Evolutionary conservation across 2,888 invertebrate species (phyloP).

Genomic region (Gastrophysa polygoni): DNA sequence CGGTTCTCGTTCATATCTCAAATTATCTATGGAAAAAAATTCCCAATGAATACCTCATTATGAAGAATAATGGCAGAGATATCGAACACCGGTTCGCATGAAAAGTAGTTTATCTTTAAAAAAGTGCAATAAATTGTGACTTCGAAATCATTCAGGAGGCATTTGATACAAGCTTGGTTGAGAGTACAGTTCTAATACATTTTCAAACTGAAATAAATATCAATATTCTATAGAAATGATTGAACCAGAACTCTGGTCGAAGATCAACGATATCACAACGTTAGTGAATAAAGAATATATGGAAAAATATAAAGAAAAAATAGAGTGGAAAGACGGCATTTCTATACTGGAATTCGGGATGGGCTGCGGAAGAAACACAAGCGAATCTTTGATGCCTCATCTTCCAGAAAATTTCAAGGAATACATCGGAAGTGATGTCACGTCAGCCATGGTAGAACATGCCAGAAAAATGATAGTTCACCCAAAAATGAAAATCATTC

Average conservation of each 20-base stretch:
- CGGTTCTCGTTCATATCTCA: too few species aligned
- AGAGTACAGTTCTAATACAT: too few species aligned
- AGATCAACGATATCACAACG: constrained; percentile 3
- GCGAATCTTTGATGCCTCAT: constrained; percentile 10
- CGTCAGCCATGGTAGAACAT: constrained; percentile 19
- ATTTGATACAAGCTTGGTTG: too few species aligned
- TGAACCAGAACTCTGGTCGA: constrained; percentile 24
- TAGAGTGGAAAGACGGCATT: constrained; percentile 53
- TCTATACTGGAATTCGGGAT: constrained; percentile 73
- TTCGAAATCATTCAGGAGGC: too few species aligned
- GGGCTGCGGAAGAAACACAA: constrained; percentile 74
- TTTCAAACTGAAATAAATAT: too few species aligned
- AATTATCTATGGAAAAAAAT: too few species aligned
- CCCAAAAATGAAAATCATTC: constrained; percentile 14
- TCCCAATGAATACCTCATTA: too few species aligned
- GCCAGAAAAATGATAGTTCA: neutral
- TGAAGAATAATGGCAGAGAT: too few species aligned
- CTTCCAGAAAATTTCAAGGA: constrained; percentile 20
- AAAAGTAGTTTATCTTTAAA: too few species aligned
- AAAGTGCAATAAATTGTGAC: too few species aligned
- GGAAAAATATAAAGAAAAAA: constrained; percentile 63
- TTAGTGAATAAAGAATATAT: constrained; percentile 46
- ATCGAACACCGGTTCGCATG: too few species aligned
- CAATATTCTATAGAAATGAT: constrained; percentile 3
- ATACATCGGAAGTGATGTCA: constrained; percentile 21